Evolutionary conservation across 2,797 vertebrate species (phyloP).

Genomic region (Cirrhinus molitorella): DNA sequence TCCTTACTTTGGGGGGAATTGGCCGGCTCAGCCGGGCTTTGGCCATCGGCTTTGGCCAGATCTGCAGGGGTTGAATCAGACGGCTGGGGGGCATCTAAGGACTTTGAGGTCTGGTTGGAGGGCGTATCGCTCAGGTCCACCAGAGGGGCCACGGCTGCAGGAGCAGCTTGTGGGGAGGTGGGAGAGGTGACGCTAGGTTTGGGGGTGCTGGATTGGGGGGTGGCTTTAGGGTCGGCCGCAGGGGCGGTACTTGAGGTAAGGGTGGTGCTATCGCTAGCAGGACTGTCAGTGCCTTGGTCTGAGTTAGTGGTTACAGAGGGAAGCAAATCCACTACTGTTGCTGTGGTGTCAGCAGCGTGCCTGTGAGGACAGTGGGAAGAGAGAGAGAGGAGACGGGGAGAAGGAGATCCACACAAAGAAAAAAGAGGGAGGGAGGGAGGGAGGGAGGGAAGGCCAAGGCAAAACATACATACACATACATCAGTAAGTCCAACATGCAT

Average conservation of each 20-base stretch:
- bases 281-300: conserved; percentile 89
- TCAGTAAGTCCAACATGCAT: conserved; percentile 63
- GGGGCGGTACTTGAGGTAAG: conserved; percentile 86
- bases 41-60: conserved; percentile 70
- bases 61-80: conserved; percentile 52
- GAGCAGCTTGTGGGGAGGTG: conserved; percentile 63
- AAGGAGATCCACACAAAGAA: conserved; percentile 27
- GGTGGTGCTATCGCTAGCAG: conserved; percentile 90
- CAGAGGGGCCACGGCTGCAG: conserved; percentile 85
- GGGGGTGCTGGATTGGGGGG: conserved; percentile 68
- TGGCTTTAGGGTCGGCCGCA: conserved; percentile 77
- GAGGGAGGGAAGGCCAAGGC: conserved; percentile 24
- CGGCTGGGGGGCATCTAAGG: too few relatives aligned
- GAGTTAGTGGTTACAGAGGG: conserved; percentile 94
- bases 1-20: conserved; percentile 80
- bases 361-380: conserved; percentile 75
- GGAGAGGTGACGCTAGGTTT: conserved; percentile 73
- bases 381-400: conserved; percentile 37
- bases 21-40: conserved; percentile 57
- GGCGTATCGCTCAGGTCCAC: conserved; percentile 93
- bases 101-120: conserved; percentile 72
- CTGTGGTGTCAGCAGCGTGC: conserved; percentile 88
- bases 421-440: conserved; percentile 34
- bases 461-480: conserved; percentile 57
- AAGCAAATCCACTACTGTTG: conserved; percentile 90